A percentile compares a stretch with the other conserved stretches of the same genome.
Evolutionary conservation across 2,888 invertebrate species (phyloP).

Genomic region (Caenorhabditis wallacei): DNA sequence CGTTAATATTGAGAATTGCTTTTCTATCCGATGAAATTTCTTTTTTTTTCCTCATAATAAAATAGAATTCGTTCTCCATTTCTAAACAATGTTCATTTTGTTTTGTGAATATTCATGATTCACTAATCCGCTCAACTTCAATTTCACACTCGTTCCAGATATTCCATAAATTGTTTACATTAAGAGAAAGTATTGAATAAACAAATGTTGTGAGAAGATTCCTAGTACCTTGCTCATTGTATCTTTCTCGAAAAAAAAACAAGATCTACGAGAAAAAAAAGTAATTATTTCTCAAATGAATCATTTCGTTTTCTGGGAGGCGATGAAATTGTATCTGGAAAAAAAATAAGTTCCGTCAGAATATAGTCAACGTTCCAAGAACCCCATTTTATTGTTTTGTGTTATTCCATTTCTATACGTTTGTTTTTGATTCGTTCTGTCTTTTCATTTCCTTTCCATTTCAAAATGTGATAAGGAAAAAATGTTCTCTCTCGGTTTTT

Average conservation of each 20-base stretch:
- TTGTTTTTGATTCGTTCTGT: conserved; percentile 7
- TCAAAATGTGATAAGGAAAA: background rate
- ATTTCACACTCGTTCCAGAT: background rate
- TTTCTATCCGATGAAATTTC: background rate
- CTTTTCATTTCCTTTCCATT: background rate
- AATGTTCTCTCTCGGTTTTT: background rate
- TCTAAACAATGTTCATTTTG: background rate
- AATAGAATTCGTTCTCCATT: too few species aligned
- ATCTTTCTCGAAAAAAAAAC: too few species aligned
- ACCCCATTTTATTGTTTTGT: conserved; percentile 3
- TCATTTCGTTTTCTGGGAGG: background rate
- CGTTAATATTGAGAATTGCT: too few species aligned
- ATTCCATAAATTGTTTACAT: background rate
- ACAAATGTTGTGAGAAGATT: too few species aligned
- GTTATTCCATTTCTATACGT: background rate
- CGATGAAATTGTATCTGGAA: background rate
- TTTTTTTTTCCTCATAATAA: background rate
- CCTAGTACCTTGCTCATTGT: background rate
- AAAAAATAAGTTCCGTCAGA: conserved; percentile 1
- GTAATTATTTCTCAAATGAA: background rate
- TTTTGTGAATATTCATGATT: background rate
- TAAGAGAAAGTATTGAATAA: background rate
- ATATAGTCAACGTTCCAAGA: conserved; percentile 15
- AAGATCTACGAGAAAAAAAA: too few species aligned
- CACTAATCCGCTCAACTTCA: background rate